These are phyloP conservation scores for Lathronympha strigana DNA, from an alignment of 2,888 invertebrate species.

Conservation along the genomic window DNA sequence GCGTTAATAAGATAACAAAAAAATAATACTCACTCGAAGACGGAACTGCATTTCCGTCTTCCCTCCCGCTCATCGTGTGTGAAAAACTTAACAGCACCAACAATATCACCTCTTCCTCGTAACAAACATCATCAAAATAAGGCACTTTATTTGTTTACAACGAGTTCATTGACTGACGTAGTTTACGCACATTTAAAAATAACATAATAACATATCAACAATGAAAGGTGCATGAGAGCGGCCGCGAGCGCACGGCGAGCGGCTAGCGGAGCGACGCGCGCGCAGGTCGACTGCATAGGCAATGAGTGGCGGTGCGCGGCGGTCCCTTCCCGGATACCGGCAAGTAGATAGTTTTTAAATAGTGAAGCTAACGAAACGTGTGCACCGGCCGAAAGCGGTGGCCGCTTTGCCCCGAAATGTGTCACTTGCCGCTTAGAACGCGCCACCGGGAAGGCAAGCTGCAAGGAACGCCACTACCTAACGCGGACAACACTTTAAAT, in stretches of 20 bases:
- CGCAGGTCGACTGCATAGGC: conserved; percentile 82
- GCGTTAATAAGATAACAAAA: conserved; percentile 49
- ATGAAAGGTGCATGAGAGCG: conserved; percentile 71
- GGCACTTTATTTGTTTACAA: conserved; percentile 62
- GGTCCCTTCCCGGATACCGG: conserved; percentile 83
- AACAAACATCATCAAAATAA: conserved; percentile 72
- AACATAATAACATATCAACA: conserved; percentile 62
- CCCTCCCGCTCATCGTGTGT: conserved; percentile 81
- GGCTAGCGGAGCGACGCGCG: conserved; percentile 76
- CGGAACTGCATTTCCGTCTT: conserved; percentile 83
- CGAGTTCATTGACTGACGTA: conserved; percentile 61
- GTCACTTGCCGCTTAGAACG: conserved; percentile 70
- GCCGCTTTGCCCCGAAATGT: conserved; percentile 79
- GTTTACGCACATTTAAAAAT: conserved; percentile 58
- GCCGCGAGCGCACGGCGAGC: conserved; percentile 78
- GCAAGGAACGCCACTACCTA: conserved; percentile 65
- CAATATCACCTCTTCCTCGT: conserved; percentile 77
- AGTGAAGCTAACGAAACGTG: conserved; percentile 83
- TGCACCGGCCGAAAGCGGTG: conserved; percentile 81
- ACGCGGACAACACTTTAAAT: conserved; percentile 54
- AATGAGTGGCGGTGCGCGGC: conserved; percentile 73
- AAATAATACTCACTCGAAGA: conserved; percentile 77
- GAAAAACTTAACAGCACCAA: conserved; percentile 70
- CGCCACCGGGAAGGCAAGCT: conserved; percentile 56
- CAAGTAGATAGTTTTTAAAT: conserved; percentile 80